Percentiles rank a stretch among this genome's conserved stretches.
Conservation (phyloP, 2,113 vertebrate genomes). For the Notarius quadriscutis region DNA sequence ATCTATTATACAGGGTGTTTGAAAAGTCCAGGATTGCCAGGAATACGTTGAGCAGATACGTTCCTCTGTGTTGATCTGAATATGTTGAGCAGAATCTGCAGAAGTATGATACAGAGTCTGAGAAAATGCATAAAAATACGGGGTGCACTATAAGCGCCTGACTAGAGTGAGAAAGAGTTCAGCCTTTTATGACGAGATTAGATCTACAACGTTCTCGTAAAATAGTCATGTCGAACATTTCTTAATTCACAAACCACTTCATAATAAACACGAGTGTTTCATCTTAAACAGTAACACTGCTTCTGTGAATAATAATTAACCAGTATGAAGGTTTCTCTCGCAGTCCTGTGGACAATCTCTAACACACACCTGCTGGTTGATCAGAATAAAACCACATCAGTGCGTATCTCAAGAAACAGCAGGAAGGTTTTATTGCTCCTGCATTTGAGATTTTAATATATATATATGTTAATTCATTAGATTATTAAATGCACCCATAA, state of each 20-base stretch:
- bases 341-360: not conserved
- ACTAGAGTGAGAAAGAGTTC: too few relatives aligned
- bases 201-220: not conserved
- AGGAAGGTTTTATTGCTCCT: not conserved
- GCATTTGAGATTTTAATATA: too few relatives aligned
- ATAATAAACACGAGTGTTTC: not conserved
- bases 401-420: not conserved
- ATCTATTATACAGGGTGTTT: not conserved
- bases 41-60: not conserved
- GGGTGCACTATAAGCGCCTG: too few relatives aligned
- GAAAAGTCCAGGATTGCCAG: not conserved
- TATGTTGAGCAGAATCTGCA: not conserved
- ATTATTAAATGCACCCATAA: not conserved
- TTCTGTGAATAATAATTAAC: conserved; percentile 9
- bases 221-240: not conserved
- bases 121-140: not conserved
- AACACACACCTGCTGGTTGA: not conserved
- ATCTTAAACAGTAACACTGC: not conserved
- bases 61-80: too few relatives aligned
- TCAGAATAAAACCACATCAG: not conserved
- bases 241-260: not conserved
- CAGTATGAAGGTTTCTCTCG: not conserved
- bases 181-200: not conserved
- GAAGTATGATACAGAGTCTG: not conserved
- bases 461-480: not conserved